phyloP scores from a whole-genome alignment of 2,113 vertebrate genomes.

The Cariama cristata region DNA sequence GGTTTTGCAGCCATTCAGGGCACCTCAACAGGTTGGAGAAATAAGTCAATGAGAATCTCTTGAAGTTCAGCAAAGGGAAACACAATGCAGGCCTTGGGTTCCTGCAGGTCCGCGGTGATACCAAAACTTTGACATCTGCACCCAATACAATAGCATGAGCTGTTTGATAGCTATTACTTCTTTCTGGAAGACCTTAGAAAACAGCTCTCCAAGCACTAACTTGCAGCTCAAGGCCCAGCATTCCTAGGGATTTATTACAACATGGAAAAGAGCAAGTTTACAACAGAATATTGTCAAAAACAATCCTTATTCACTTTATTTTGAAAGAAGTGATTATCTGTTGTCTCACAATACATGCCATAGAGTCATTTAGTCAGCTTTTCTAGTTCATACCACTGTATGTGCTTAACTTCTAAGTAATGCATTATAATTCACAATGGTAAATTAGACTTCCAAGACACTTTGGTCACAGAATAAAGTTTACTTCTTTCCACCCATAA shows the following conservation, averaged over 20 bases:
- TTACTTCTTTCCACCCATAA: background rate
- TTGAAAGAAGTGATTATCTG: background rate
- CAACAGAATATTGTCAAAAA: background rate
- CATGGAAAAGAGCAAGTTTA: background rate
- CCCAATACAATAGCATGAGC: background rate
- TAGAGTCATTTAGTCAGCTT: background rate
- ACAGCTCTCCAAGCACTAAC: background rate
- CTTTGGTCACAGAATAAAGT: background rate
- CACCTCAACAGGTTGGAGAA: background rate
- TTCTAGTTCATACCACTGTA: background rate
- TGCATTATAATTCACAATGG: background rate
- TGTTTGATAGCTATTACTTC: background rate
- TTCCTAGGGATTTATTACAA: background rate
- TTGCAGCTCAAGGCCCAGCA: background rate
- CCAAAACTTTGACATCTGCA: background rate
- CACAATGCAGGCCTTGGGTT: background rate
- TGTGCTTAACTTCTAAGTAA: background rate
- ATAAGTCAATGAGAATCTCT: background rate
- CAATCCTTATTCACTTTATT: background rate
- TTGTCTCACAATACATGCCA: background rate
- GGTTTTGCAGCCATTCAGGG: background rate
- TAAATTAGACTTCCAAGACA: background rate
- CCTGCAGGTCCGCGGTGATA: fast-evolving
- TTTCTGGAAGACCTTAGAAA: background rate
- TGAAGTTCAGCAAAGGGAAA: background rate